Base-by-base conservation (phyloP, 2,888 invertebrate species). In the Linyphia triangularis region DNA sequence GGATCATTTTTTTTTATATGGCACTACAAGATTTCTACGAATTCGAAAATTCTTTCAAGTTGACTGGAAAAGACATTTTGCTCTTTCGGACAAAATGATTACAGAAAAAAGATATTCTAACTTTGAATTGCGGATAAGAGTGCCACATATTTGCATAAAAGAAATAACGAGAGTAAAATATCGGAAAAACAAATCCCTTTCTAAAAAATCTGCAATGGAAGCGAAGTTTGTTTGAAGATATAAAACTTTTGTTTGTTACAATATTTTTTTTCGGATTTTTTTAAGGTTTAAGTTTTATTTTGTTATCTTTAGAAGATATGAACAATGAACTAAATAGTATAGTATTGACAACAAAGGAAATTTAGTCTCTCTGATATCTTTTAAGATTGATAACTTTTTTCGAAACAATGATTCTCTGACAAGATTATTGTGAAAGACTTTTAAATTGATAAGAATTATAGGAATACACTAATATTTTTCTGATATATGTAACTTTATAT, bases 61-160 rank as follows among this genome's bases (percentile, higher is more conserved):
- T 30, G 67, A 10, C 33, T 33, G 19, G 67, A 10, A 33, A 67
- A 67, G 19, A 33, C 67, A 67, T 67, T 67, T 19, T 30, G n/a
- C 13, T 16, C 28, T 30, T 19, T 3, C 13, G n/a, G 28, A 26
- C 0, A 33, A 43, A 40, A 70, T 26, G 4, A 63, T 63, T 63
- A 22, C 10, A 13, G 70, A 3, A 43, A 43, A 70, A 61, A n/a
- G 40, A 24, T 37, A 40, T 37, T 26, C 10, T 13, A 33, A 59
- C 24, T 63, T 30, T 33, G 61, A 59, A 24, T 13, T 19, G 57
- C 43, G 37, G 61, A 63, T 77, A 37, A 37, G 13, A 24, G 40
- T 61, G 33, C 26, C 24, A 19, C 26, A 61, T 24, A 77, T 77
- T 77, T 77, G 77, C 77, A 77, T 77, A 77, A 77, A 61, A 57